These are phyloP conservation scores for Erynnis tages DNA, from an alignment of 2,888 invertebrate species.

Conservation along the genomic window DNA sequence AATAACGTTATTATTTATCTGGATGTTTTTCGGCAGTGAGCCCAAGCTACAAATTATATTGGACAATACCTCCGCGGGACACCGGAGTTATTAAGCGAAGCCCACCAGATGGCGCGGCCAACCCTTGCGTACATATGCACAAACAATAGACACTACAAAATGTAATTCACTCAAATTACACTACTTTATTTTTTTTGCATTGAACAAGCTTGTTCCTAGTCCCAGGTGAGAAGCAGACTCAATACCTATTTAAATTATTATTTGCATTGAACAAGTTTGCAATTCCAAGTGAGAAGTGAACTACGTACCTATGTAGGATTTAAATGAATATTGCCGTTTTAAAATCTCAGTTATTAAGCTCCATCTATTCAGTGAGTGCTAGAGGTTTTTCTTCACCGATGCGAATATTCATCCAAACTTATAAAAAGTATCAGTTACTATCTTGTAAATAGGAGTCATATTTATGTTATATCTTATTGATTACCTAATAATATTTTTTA, in stretches of 20 bases:
- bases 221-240: slow-evolving; percentile 5
- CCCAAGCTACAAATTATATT: slow-evolving; percentile 73
- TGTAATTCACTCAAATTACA: slow-evolving; percentile 40
- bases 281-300: no score
- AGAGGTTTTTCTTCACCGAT: no score
- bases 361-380: no score
- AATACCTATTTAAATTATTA: background rate
- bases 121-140: slow-evolving; percentile 41
- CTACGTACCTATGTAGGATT: no score
- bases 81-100: slow-evolving; percentile 61
- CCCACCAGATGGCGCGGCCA: slow-evolving; percentile 67
- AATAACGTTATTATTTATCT: slow-evolving; percentile 76
- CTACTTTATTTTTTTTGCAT: slow-evolving; percentile 28
- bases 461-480: no score
- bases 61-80: slow-evolving; percentile 76
- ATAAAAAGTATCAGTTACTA: no score
- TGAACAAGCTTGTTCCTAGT: slow-evolving; percentile 9
- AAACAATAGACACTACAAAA: slow-evolving; percentile 51
- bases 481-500: no score
- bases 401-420: no score
- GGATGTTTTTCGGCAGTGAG: slow-evolving; percentile 68
- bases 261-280: no score
- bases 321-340: no score
- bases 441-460: no score
- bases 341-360: no score